Evolutionary conservation across 2,888 invertebrate species (phyloP).

Genomic region (Smittia sp.): DNA sequence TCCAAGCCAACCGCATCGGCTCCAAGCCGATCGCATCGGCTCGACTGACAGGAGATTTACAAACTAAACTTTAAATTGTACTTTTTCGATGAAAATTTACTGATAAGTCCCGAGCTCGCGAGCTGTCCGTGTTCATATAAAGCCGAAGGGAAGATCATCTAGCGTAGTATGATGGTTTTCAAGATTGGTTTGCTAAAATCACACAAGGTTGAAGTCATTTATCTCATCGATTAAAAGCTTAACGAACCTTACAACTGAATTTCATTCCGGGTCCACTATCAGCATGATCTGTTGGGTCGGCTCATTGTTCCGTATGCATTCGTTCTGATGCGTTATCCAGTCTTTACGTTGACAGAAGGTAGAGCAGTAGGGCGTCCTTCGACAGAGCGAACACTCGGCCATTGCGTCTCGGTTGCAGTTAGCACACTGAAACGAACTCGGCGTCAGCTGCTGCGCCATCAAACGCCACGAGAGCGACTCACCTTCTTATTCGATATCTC

Average conservation of each 20-base stretch:
- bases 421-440: conserved; percentile 63
- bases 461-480: no score
- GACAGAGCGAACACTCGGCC: conserved; percentile 82
- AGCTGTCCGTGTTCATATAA: no score
- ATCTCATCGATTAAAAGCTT: no score
- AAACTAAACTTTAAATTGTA: conserved; percentile 14
- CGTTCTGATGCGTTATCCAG: conserved; percentile 83
- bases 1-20: no score
- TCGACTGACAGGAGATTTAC: not conserved
- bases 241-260: conserved; percentile 37
- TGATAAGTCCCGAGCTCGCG: not conserved
- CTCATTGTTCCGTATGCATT: conserved; percentile 73
- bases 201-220: not conserved
- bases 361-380: conserved; percentile 84
- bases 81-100: conserved; percentile 1
- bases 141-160: conserved; percentile 10
- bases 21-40: no score
- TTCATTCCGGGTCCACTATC: conserved; percentile 62
- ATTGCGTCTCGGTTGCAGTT: conserved; percentile 86
- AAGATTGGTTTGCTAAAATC: conserved; percentile 36
- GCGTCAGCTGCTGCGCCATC: not conserved
- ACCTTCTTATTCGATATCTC: conserved; percentile 75
- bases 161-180: conserved; percentile 36
- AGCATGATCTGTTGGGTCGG: conserved; percentile 80
- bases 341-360: conserved; percentile 88